Conservation (phyloP, 2,797 vertebrate species). For the Helarctos malayanus region DNA sequence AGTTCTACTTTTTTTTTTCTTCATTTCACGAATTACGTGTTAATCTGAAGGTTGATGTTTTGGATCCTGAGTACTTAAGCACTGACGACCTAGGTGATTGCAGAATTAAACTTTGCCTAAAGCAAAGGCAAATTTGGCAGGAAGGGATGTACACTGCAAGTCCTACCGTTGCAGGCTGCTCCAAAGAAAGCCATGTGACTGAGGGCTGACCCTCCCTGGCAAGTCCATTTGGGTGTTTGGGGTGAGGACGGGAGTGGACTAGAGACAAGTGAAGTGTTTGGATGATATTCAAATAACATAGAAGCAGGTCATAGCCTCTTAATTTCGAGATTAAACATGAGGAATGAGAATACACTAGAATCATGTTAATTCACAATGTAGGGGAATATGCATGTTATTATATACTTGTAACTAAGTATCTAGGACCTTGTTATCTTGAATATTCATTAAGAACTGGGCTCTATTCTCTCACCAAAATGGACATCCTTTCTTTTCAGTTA, state of each 20-base stretch:
- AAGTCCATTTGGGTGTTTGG: background rate
- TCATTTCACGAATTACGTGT: background rate
- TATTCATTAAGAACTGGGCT: background rate
- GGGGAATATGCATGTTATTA: background rate
- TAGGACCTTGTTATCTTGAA: background rate
- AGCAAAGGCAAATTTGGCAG: background rate
- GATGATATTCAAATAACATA: background rate
- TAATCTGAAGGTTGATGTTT: background rate
- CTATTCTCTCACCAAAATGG: background rate
- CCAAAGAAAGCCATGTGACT: background rate
- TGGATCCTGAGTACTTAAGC: background rate
- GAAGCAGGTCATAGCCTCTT: background rate
- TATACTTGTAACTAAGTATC: background rate
- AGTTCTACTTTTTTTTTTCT: background rate
- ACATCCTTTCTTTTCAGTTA: background rate
- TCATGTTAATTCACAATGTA: background rate
- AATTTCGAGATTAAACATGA: background rate
- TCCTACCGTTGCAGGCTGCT: accelerated
- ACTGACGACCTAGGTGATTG: background rate
- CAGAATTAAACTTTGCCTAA: background rate
- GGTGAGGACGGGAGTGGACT: background rate
- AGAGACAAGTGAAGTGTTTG: background rate
- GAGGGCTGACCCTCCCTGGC: background rate
- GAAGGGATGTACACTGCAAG: background rate
- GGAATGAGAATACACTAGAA: background rate